Evolutionary conservation across 1,140 invertebrate genomes (phyloP).

Genomic region (Halictus rubicundus): DNA sequence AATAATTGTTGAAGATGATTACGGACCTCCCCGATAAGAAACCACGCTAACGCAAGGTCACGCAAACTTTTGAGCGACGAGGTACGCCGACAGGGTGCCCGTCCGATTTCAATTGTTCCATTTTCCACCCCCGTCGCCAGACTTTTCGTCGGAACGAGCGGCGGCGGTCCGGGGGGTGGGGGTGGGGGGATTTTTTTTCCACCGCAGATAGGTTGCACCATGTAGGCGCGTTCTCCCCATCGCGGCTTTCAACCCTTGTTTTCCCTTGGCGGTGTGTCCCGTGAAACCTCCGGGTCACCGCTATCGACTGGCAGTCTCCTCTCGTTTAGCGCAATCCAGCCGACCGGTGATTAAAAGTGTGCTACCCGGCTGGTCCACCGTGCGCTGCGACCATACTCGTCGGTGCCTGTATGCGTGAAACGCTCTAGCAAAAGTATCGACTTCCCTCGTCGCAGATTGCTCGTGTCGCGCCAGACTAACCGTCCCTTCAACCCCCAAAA

Average conservation of each 20-base stretch:
- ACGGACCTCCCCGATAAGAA: too few relatives aligned
- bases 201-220: constrained; percentile 54
- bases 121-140: constrained; percentile 45
- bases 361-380: constrained; percentile 50
- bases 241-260: constrained; percentile 67
- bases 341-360: constrained; percentile 71
- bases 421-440: too few relatives aligned
- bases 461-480: too few relatives aligned
- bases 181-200: constrained; percentile 38
- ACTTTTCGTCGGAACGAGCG: constrained; percentile 39
- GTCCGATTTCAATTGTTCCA: constrained; percentile 66
- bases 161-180: constrained; percentile 9
- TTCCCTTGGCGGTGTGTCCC: constrained; percentile 50
- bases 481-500: too few relatives aligned
- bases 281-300: constrained; percentile 15
- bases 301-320: constrained; percentile 47
- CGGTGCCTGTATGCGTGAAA: not conserved
- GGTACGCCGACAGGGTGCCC: constrained; percentile 46
- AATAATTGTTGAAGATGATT: too few relatives aligned
- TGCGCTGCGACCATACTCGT: constrained; percentile 16
- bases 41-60: too few relatives aligned
- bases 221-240: constrained; percentile 52
- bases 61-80: constrained; percentile 42
- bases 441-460: too few relatives aligned
- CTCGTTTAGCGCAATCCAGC: constrained; percentile 65